Evolutionary conservation across 2,888 invertebrate species (phyloP), one percentile per base, ranked within the genome.

Genomic region (Ophion slaviceki): DNA sequence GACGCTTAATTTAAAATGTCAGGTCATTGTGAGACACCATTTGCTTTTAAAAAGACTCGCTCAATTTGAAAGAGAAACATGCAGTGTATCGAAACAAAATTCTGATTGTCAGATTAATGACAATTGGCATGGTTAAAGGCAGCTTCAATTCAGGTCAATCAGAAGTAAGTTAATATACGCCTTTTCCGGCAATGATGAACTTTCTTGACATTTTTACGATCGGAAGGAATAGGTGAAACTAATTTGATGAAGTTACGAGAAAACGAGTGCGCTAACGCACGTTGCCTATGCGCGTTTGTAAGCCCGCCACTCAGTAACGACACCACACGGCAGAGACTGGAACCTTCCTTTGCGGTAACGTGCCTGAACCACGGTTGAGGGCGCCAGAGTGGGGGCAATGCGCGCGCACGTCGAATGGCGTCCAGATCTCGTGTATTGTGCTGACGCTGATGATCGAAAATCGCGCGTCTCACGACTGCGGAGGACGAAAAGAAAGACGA

Each of bases 371-470:
- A 8, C 6, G 10, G 45, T 45, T 8, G 47, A 47, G 47, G 10
- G 2, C 2, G 47, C 10, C 53, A 14, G 14, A 53, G 53, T 53
- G 53, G 17, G 5, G 4, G 3, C 17, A 17, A 62, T 85, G 87
- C 87, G 87, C 82, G 85, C 87, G 87, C 87, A 85, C 36, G 11
- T 10, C 2, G 0, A 86, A 88, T 88, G 87, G 87, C 83, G 74
- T 82, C 87, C 84, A 84, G 78, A 45, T 59, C 77, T 67, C 82
- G 78, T 82, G 78, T 81, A 47, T 76, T 32, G 62, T 78, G 85
- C 82, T 86, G 85, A 86, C 80, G 80, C 86, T 83, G 68, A 64
- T 77, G 74, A 70, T 84, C 74, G 78, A 66, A 80, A 86, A 78
- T 78, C 86, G 83, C 86, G 86, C 86, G 86, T 82, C 77, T 68